phyloP scores from a whole-genome alignment of 2,113 vertebrate species.

The Cyphomyrus plagiostoma region DNA sequence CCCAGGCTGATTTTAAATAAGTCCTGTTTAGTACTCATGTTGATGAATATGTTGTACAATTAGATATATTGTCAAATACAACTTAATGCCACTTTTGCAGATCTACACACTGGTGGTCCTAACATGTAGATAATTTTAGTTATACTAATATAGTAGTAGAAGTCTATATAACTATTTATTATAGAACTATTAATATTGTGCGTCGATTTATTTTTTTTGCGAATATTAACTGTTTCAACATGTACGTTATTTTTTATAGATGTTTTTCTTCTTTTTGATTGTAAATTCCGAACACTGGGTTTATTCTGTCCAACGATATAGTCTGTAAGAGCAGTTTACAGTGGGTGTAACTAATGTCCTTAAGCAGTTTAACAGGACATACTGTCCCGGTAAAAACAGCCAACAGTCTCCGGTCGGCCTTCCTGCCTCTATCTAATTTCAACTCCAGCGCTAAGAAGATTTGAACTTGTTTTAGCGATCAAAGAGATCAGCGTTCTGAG shows the following conservation, averaged over 20 bases:
- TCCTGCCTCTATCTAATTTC: neutral
- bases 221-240: neutral
- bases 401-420: neutral
- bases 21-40: neutral
- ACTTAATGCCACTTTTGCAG: neutral
- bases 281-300: neutral
- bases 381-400: neutral
- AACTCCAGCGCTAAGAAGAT: slow-evolving; percentile 4
- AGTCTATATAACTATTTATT: neutral
- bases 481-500: neutral
- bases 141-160: neutral
- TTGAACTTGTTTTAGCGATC: neutral
- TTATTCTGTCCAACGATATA: neutral
- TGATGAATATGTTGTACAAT: neutral
- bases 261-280: neutral
- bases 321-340: neutral
- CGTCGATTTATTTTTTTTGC: neutral
- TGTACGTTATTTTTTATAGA: neutral
- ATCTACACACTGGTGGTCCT: neutral
- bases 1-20: neutral
- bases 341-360: neutral
- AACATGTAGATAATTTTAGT: neutral
- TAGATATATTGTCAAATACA: neutral
- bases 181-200: neutral
- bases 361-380: neutral